phyloP scores from a whole-genome alignment of 2,888 invertebrate genomes.

The Achlya flavicornis region DNA sequence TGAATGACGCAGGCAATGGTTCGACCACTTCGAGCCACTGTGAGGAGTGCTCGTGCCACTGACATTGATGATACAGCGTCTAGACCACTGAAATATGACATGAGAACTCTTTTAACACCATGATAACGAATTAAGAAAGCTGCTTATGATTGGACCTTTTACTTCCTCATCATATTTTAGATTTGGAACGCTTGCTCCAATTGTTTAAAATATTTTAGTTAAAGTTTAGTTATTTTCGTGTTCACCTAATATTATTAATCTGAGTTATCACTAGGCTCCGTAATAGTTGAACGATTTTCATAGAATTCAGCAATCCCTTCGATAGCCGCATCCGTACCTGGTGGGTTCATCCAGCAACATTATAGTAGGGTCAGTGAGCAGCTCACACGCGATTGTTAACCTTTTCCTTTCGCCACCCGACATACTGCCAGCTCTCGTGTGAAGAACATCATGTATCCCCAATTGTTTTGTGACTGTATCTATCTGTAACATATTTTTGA shows the following conservation, averaged over 20 bases:
- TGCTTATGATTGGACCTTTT: background rate
- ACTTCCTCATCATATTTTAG: background rate
- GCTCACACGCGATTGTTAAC: constrained; percentile 94
- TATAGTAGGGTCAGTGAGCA: constrained; percentile 95
- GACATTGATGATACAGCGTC: constrained; percentile 88
- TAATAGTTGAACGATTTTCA: background rate
- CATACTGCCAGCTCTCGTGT: constrained; percentile 88
- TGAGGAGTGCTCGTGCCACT: constrained; percentile 84
- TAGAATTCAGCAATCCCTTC: too few species aligned
- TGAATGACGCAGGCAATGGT: constrained; percentile 91
- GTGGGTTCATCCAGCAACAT: constrained; percentile 98
- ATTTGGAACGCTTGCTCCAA: background rate
- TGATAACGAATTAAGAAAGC: too few species aligned
- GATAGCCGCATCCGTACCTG: constrained; percentile 82
- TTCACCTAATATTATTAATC: too few species aligned
- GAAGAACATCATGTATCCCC: constrained; percentile 87
- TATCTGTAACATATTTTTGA: constrained; percentile 83
- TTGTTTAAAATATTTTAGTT: too few species aligned
- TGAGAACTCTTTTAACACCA: too few species aligned
- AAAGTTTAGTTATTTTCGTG: too few species aligned
- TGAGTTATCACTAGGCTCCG: too few species aligned
- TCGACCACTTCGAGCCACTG: constrained; percentile 86
- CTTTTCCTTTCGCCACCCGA: constrained; percentile 96
- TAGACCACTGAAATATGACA: constrained; percentile 76
- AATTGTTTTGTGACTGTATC: constrained; percentile 90